Evolutionary conservation across 2,113 vertebrate genomes (phyloP), one percentile per base, ranked within the genome.

Genomic region (Menidia beryllina): DNA sequence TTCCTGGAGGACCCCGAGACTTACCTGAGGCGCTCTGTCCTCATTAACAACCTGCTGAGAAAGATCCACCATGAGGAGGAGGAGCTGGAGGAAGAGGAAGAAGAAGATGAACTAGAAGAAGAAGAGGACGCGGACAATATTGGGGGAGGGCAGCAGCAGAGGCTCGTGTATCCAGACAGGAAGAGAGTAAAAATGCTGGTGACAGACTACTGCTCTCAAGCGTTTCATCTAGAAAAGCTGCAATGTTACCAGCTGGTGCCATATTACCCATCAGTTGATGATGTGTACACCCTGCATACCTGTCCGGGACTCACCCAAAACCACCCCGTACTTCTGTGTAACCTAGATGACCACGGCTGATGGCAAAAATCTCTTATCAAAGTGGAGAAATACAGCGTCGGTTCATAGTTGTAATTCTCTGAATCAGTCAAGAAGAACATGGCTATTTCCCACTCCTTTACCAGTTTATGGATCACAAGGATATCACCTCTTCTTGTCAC

Each of bases 21-120:
- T 85, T 98, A 98, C 88, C 93, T 99, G 84, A 92, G 96, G 77
- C 95, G 97, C 90, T 98, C 97, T 24, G 97, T 99, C 86, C 94
- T 99, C 92, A 99, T 99, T 93, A 98, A 99, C 94, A 99, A 99
- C 93, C 92, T 99, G 91, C 94, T 99, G 93, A 95, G 97, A 91
- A 98, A 97, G 90, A 98, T 99, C 76, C 96, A 98, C 90, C 92
- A 95, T 90, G 97, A 98, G 86, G 94, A 94, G 73, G 95, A 95
- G 88, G 95, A 93, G 82, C 76, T 74, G 23, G 94, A 91, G 81
- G 82, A 90, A 60, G 94, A 94, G 77, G 82, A 82, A 2, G 94
- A 91, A 65, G 79, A 63, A 3, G 94, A 95, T 89, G 94, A 94
- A 79, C 95, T 95, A 75, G 93, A 92, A 43, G 93, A 94, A 85